phyloP scores from a whole-genome alignment of 2,113 vertebrate species.

The Lonchura striata region DNA sequence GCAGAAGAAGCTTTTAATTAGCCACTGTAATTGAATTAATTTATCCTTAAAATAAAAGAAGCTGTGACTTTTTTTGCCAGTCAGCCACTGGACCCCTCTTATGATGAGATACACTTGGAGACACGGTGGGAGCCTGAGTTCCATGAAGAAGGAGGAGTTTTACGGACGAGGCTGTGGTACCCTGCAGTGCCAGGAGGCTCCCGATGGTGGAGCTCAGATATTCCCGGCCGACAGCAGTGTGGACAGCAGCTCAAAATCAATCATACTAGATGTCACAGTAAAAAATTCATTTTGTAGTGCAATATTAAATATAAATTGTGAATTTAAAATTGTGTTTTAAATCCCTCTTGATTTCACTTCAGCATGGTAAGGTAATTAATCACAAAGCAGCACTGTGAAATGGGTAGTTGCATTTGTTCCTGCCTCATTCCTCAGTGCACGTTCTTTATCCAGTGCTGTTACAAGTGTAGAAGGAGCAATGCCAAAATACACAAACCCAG shows the following conservation, averaged over 20 bases:
- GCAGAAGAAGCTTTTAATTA: constrained; percentile 2
- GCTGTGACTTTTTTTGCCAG: not conserved
- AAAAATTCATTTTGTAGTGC: not conserved
- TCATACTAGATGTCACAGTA: not conserved
- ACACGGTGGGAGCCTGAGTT: not conserved
- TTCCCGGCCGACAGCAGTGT: accelerated
- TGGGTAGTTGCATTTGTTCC: not conserved
- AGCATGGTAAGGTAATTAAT: not conserved
- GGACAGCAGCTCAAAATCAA: not conserved
- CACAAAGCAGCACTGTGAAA: not conserved
- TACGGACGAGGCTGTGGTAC: accelerated
- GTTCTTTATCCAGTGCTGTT: not conserved
- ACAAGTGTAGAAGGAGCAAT: not conserved
- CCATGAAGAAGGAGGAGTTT: not conserved
- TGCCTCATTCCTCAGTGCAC: not conserved
- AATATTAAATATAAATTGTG: not conserved
- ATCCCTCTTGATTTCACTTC: not conserved
- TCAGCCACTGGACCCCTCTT: not conserved
- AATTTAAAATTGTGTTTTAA: not conserved
- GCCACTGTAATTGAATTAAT: not conserved
- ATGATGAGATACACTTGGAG: not conserved
- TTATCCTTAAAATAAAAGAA: not conserved
- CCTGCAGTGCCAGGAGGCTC: constrained; percentile 6
- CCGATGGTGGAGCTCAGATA: not conserved
- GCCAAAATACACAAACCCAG: constrained; percentile 26